Base-by-base conservation (phyloP, 2,888 invertebrate species). In the Lucinisca nassula region DNA sequence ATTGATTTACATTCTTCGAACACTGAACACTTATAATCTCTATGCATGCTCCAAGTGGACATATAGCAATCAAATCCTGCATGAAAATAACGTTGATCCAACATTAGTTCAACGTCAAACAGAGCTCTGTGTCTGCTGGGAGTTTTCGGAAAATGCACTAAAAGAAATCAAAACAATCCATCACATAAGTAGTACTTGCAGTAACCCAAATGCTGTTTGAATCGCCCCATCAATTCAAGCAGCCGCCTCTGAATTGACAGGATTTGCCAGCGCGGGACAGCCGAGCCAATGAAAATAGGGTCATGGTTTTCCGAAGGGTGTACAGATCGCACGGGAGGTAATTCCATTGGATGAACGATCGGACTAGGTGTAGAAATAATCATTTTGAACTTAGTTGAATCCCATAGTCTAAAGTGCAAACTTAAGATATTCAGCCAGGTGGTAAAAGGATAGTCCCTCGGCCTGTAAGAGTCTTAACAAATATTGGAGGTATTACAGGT, bases 391-490 rank as follows among this genome's bases (percentile, higher is more conserved):
- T n/a, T 55, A 55, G 55, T 55, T 55, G 55, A 12, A 55, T 55
- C 55, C 55, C 55, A 55, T 55, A 55, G 12, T 12, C 55, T 55
- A 45, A 45, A 45, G 45, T 45, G 45, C 45, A 45, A 45, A 45
- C 14, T 45, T 45, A 14, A 12, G 45, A 45, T 45, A 8, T 45
- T 45, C 14, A 55, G 8, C 21, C 55, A 55, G 55, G 24, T 55
- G 55, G 55, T 55, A 55, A 55, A 55, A 55, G 55, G 55, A n/a
- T 55, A 55, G 55, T 55, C 55, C 55, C 55, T 55, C 55, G 55
- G 55, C 21, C 55, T 55, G 55, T 55, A 12, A 12, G 17, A 45
- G 17, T 8, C 10, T 17, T 45, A 45, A 12, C 17, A 45, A 45
- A 45, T 45, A 45, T 12, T 45, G 8, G 17, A 17, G 17, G 45